Base-by-base conservation (phyloP, 2,797 vertebrate species). In the Syndactyla subalaris region DNA sequence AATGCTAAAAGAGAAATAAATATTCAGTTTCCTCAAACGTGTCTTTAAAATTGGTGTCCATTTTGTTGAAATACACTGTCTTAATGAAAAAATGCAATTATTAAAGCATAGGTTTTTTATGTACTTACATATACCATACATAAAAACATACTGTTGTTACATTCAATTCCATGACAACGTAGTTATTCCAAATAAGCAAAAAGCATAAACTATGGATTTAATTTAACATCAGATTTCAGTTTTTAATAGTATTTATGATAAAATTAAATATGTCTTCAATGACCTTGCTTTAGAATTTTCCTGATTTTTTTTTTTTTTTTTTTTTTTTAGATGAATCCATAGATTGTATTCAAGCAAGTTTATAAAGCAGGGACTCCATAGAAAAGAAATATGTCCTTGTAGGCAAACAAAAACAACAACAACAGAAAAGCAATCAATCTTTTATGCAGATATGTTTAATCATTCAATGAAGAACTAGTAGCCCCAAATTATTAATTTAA, bases 371-470 rank as follows among this genome's bases (percentile, higher is more conserved):
- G 10, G 11, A 46, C 14, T 32, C 23, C 21, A 61, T 3, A 21
- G 11, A 34, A 75, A 45, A 46, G 4, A 82, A n/a, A 61, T 72
- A 15, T 55, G 19, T 58, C 23, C 9, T 2, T 65, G 7, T 14
- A 27, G 21, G 2, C 26, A 62, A 65, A 65, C 7, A 52, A 51
- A 18, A 51, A 52, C 27, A 10, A 52, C 27, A 52, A 30, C 36
- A 52, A 7, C 14, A 0, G 0, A 38, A 52, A n/a, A 23, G 0
- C 6, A 68, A 63, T 8, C 2, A 29, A 10, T 20, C 3, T 51
- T 66, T 55, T 29, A 63, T 54, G 13, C 8, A 54, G 16, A 26
- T 72, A n/a, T 8, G 0, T 54, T 85, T 84, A 51, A n/a, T 27
- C 30, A 55, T 55, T 13, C 3, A 76, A 21, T n/a, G 10, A 76